Conservation (phyloP, 1,140 invertebrate species). For the Ptiloglossa arizonensis region DNA sequence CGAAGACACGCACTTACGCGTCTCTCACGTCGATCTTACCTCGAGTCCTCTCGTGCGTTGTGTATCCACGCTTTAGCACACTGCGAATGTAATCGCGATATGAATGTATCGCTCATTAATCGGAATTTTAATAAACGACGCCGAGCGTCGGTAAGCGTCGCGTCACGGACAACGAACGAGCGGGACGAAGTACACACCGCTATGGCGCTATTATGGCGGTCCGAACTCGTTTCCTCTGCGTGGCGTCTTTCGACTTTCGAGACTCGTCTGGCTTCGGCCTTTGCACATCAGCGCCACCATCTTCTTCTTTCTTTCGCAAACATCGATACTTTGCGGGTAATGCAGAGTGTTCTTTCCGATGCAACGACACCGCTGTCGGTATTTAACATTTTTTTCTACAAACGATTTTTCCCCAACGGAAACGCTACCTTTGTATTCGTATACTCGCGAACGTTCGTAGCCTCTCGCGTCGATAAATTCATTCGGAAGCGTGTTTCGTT, state of each 20-base stretch:
- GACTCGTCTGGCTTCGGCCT: slow-evolving; percentile 49
- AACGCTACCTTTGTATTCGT: too few species aligned
- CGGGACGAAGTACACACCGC: slow-evolving; percentile 72
- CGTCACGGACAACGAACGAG: slow-evolving; percentile 66
- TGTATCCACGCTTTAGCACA: background rate
- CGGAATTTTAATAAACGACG: slow-evolving; percentile 61
- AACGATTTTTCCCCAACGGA: too few species aligned
- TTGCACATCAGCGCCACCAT: slow-evolving; percentile 68
- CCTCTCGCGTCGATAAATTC: too few species aligned
- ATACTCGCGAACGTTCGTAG: too few species aligned
- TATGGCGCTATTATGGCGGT: slow-evolving; percentile 74
- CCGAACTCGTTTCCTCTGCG: slow-evolving; percentile 65
- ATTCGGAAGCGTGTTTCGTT: too few species aligned
- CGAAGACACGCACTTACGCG: slow-evolving; percentile 40
- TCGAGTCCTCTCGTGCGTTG: background rate
- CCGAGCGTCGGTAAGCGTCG: slow-evolving; percentile 80
- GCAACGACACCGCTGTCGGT: background rate
- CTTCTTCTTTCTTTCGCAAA: background rate
- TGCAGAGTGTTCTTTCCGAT: background rate
- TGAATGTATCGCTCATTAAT: slow-evolving; percentile 29
- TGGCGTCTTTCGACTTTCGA: slow-evolving; percentile 66
- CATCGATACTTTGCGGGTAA: background rate
- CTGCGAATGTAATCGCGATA: background rate
- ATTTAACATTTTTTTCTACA: background rate
- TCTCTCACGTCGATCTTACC: slow-evolving; percentile 8